These are phyloP conservation scores for Siderastrea siderea DNA, from an alignment of 92 coral and sea anemone genomes.

Conservation along the genomic window DNA sequence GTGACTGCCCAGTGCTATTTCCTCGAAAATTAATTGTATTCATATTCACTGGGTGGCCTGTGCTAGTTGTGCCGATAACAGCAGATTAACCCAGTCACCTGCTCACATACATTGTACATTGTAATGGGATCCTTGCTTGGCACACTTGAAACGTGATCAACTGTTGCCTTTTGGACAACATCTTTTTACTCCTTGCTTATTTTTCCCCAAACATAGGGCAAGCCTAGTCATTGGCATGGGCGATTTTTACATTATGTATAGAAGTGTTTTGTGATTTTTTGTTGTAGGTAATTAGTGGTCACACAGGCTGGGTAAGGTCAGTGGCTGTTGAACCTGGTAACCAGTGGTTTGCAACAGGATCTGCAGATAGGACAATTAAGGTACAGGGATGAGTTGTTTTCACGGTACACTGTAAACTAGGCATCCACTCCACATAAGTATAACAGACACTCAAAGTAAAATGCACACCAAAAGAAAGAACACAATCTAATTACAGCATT, in stretches of 20 bases:
- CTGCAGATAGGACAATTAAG: slow-evolving; percentile 99
- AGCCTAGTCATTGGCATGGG: too few species aligned
- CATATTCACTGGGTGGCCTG: slow-evolving; percentile 82
- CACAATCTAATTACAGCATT: not conserved
- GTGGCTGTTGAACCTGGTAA: slow-evolving; percentile 99
- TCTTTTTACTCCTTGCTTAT: too few species aligned
- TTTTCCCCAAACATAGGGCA: too few species aligned
- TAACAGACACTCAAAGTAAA: too few species aligned
- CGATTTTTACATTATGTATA: too few species aligned
- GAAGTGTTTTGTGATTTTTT: not conserved
- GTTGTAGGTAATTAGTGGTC: slow-evolving; percentile 96
- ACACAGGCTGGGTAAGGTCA: slow-evolving; percentile 99
- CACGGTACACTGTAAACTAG: not conserved
- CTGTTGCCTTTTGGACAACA: too few species aligned
- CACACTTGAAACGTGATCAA: too few species aligned
- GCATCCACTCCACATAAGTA: not conserved
- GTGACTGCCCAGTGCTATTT: slow-evolving; percentile 81
- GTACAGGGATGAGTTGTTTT: slow-evolving; percentile 31
- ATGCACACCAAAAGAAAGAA: not conserved
- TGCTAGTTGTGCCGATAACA: slow-evolving; percentile 40
- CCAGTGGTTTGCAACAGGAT: slow-evolving; percentile 99
- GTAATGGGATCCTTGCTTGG: too few species aligned
- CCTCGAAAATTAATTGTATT: slow-evolving; percentile 76
- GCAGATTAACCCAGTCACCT: slow-evolving; percentile 78
- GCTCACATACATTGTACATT: slow-evolving; percentile 45